These are phyloP conservation scores for Aricia artaxerxes DNA, from an alignment of 2,888 invertebrate species.

Conservation along the genomic window DNA sequence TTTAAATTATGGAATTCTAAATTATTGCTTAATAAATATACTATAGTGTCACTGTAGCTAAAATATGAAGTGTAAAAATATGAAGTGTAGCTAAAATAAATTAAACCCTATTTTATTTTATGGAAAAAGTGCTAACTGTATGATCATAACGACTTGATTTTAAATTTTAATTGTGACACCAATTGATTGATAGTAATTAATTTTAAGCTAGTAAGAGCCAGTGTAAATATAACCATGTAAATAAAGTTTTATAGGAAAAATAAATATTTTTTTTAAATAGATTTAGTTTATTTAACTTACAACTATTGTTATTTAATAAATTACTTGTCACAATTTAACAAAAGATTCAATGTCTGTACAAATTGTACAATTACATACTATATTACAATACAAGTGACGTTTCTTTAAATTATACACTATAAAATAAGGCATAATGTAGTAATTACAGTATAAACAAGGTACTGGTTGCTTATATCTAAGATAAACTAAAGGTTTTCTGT, in stretches of 20 bases:
- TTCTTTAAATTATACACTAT: constrained; percentile 33
- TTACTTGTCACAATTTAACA: constrained; percentile 54
- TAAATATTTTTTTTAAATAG: not conserved
- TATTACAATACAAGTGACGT: constrained; percentile 28
- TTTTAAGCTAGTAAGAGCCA: not conserved
- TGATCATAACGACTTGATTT: not conserved
- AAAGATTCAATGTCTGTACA: constrained; percentile 75
- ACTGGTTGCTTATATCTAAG: constrained; percentile 4
- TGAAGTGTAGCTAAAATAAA: not conserved
- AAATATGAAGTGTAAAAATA: not conserved
- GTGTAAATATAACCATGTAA: constrained; percentile 1
- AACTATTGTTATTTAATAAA: constrained; percentile 58
- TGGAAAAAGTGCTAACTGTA: not conserved
- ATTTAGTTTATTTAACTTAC: constrained; percentile 32
- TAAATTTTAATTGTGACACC: not conserved
- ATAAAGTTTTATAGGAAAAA: not conserved
- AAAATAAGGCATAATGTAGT: constrained; percentile 31
- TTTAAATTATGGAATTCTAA: not conserved
- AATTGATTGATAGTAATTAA: not conserved
- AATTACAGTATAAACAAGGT: constrained; percentile 32
- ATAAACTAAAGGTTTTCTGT: constrained; percentile 54
- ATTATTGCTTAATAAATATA: not conserved
- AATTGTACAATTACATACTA: constrained; percentile 60
- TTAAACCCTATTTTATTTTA: not conserved
- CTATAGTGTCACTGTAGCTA: not conserved